Evolutionary conservation across 2,888 invertebrate genomes (phyloP).

Genomic region (Tethea ocularis): DNA sequence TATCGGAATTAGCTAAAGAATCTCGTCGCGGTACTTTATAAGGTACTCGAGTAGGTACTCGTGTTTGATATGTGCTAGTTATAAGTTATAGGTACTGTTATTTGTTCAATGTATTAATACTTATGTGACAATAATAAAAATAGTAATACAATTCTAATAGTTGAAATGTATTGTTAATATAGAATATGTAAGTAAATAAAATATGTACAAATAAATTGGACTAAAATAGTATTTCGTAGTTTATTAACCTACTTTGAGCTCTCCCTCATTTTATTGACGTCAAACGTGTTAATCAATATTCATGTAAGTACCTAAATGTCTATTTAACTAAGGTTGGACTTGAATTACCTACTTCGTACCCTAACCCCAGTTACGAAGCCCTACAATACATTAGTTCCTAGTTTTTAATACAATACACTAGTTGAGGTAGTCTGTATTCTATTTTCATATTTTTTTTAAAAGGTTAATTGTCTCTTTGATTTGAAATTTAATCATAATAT

Average conservation of each 20-base stretch:
- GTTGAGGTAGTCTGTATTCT: neutral
- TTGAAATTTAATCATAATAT: too few species aligned
- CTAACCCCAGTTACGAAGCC: constrained; percentile 3
- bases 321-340: neutral
- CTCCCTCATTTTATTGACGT: neutral
- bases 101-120: neutral
- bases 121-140: neutral
- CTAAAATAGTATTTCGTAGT: neutral
- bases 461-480: too few species aligned
- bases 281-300: neutral
- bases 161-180: neutral
- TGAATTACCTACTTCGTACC: neutral
- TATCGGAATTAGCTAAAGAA: neutral
- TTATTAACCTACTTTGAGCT: neutral
- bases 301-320: neutral
- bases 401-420: neutral
- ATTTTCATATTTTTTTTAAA: neutral
- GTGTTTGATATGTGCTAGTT: neutral
- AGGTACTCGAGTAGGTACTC: neutral
- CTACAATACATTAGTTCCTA: neutral
- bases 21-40: neutral
- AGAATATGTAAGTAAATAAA: neutral
- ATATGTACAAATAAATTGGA: neutral
- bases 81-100: neutral
- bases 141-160: neutral